Conservation (phyloP, 2,888 invertebrate species). For the Cosmia pyralina region DNA sequence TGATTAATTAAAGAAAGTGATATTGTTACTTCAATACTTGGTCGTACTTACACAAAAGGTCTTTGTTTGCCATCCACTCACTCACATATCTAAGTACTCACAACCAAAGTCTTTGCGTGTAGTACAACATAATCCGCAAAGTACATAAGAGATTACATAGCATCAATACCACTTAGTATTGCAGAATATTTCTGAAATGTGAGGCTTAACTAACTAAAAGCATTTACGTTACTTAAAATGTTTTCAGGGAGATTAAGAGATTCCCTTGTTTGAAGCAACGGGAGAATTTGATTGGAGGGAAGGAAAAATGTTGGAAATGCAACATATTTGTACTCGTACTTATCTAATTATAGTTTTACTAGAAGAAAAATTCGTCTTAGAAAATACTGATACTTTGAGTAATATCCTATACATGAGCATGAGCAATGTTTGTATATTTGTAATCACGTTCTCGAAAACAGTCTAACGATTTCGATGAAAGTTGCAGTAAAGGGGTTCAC, state of each 20-base stretch:
- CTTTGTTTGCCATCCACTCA: slow-evolving; percentile 2
- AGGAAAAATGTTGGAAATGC: not conserved
- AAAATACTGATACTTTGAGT: too few species aligned
- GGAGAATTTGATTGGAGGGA: slow-evolving; percentile 6
- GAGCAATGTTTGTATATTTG: too few species aligned
- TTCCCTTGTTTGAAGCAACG: slow-evolving; percentile 25
- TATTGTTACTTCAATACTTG: too few species aligned
- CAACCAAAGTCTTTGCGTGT: slow-evolving; percentile 25
- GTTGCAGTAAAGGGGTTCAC: too few species aligned
- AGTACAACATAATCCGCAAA: slow-evolving; percentile 59
- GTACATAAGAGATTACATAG: slow-evolving; percentile 57
- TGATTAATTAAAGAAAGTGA: too few species aligned
- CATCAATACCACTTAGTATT: slow-evolving; percentile 56
- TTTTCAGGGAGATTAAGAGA: slow-evolving; percentile 55
- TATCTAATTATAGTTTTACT: not conserved
- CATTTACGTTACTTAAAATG: slow-evolving; percentile 53
- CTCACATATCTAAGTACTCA: not conserved
- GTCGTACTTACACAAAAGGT: too few species aligned
- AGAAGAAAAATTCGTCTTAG: not conserved
- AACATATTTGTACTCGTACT: not conserved
- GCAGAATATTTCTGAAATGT: slow-evolving; percentile 51
- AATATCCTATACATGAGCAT: too few species aligned
- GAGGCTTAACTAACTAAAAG: slow-evolving; percentile 58
- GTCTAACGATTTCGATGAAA: too few species aligned
- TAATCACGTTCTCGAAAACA: too few species aligned